Evolutionary conservation across 1,140 invertebrate genomes (phyloP).

Genomic region (Pollicipes pollicipes): DNA sequence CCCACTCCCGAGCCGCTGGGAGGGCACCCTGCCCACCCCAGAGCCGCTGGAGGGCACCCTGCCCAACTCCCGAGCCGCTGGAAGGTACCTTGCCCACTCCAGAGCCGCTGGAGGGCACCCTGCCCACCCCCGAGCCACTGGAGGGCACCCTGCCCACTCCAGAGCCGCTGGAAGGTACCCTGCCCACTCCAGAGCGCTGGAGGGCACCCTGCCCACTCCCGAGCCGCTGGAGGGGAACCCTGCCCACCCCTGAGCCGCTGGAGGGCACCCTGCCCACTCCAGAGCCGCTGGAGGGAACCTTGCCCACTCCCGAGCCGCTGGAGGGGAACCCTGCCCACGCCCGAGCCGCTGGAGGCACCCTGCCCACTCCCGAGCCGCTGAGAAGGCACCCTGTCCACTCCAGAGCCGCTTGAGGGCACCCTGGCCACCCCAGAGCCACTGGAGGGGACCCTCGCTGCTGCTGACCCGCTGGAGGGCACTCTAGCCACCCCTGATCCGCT

Average conservation of each 20-base stretch:
- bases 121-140: background rate
- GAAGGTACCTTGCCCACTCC: too few species aligned
- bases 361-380: background rate
- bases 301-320: background rate
- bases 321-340: background rate
- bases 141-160: background rate
- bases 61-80: background rate
- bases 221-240: too few species aligned
- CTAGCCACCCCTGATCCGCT: too few species aligned
- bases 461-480: too few species aligned
- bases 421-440: background rate
- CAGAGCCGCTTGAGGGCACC: background rate
- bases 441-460: background rate
- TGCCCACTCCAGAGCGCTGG: background rate
- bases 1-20: too few species aligned
- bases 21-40: too few species aligned
- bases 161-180: background rate
- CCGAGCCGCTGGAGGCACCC: background rate
- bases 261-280: too few species aligned
- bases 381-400: background rate
- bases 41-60: background rate
- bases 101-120: background rate
- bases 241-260: too few species aligned
- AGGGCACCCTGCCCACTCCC: too few species aligned
- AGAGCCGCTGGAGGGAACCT: too few species aligned